Evolutionary conservation across 1,140 invertebrate genomes (phyloP), one percentile per base, ranked within the genome.

Genomic region (Sitobion miscanthi): DNA sequence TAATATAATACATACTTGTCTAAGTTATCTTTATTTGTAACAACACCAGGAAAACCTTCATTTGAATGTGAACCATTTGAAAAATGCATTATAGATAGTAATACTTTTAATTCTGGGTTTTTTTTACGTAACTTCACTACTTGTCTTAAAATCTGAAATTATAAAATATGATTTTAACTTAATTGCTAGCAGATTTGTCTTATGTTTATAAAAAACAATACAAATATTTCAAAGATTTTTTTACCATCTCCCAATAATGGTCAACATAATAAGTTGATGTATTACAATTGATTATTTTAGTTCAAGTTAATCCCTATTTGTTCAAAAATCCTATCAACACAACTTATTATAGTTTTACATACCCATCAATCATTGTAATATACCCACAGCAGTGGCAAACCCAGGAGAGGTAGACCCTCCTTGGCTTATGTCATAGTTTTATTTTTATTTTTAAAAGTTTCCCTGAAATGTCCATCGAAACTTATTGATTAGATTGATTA

Each of bases 1-100:
- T 1, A 97, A 95, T 94, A 69, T 0, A 96, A 95, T 87, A 95
- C 94, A 89, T 97, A 96, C 47, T 96, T 94, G 93, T 95, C 94
- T n/a, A 94, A 94, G 93, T 95, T 94, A 9, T 94, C 82, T 35
- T 94, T 93, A 93, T 88, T 87, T 57, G 95, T 86, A 94, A 94
- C 93, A 93, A 49, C 30, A 62, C 86, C 90, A 88, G 88, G 30
- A 42, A 93, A 93, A 0, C 91, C 91, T 54, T 93, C 91, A 30
- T 85, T 83, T 42, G 91, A 86, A 57, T 93, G 82, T 54, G 69
- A 52, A 93, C 91, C 91, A 93, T 93, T 93, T 54, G 91, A 93
- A 42, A 93, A 93, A 93, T 85, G 35, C 6, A 93, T 14, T 42
- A 93, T 54, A 17, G 91, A 93, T 17, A 93, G 49, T 85, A 93